Base-by-base conservation (phyloP, 1,140 invertebrate species). In the Galleria mellonella region DNA sequence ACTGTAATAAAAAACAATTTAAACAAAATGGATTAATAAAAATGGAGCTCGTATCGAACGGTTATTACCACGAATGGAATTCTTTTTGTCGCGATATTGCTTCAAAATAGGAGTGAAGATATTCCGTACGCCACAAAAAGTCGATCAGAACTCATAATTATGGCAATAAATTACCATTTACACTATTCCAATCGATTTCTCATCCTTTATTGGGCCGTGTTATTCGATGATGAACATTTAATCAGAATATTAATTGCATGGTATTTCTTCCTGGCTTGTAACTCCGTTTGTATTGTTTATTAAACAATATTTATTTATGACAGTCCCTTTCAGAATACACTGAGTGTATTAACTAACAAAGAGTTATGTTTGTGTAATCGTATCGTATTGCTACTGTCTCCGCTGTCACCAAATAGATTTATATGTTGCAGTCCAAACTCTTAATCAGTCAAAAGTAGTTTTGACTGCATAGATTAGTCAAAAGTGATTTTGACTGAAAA, bases 71-170 rank as follows among this genome's bases (percentile, higher is more conserved):
- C 17, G 2, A 3, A 23, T 23, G 17, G 17, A 2, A 23, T 23
- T 23, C 17, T 23, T 33, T 37, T 48, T 45, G 48, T 36, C 29
- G 46, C 35, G 37, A 32, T 23, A 31, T 31, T 31, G 30, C 3
- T 31, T 2, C 30, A 31, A 31, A 31, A 31, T 3, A 2, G 10
- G 30, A 10, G 30, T n/a, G 9, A 23, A 23, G 17, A 23, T 23
- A 23, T 23, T 23, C 4, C 13, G 9, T 14, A 10, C 9, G 2
- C 5, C 11, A 12, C 32, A 33, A 10, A 23, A 10, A 33, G 1
- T 7, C 32, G 32, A 33, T 33, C 32, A 7, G 32, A 33, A 33
- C 11, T 12, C 32, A 6, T 33, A 33, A 33, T 33, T 33, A 33
- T 7, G 2, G 32, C 32, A 7, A 33, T 33, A 33, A 33, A 33